Evolutionary conservation across 2,113 vertebrate genomes (phyloP).

Genomic region (Helogale parvula): DNA sequence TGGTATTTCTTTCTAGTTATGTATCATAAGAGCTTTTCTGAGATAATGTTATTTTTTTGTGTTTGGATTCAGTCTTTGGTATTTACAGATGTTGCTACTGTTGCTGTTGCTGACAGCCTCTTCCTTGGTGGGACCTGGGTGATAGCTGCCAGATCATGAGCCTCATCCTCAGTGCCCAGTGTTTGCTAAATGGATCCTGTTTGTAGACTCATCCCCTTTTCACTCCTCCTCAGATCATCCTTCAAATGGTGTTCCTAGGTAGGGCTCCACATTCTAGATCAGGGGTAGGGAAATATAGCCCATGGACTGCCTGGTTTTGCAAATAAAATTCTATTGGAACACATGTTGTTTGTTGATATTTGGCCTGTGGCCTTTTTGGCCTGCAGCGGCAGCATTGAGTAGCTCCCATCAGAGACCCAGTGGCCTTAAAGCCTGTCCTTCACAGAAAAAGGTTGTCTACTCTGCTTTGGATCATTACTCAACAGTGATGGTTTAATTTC

Average conservation of each 20-base stretch:
- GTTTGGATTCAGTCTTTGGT: slow-evolving; percentile 41
- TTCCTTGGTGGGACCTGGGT: slow-evolving; percentile 9
- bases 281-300: neutral
- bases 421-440: neutral
- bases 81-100: neutral
- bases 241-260: slow-evolving; percentile 33
- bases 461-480: neutral
- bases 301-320: neutral
- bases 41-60: slow-evolving; percentile 24
- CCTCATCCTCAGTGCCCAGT: neutral
- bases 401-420: neutral
- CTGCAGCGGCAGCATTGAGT: neutral
- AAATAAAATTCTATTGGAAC: neutral
- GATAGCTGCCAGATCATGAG: neutral
- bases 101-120: neutral
- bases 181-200: slow-evolving; percentile 11
- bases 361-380: neutral
- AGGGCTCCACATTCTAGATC: neutral
- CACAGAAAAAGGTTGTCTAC: neutral
- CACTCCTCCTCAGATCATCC: neutral
- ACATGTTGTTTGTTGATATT: neutral
- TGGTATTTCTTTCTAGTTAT: neutral
- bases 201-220: neutral
- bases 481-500: neutral
- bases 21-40: neutral